These are phyloP conservation scores for Xiphorhynchus erythropygius DNA, from an alignment of 2,797 vertebrate species.

Conservation along the genomic window DNA sequence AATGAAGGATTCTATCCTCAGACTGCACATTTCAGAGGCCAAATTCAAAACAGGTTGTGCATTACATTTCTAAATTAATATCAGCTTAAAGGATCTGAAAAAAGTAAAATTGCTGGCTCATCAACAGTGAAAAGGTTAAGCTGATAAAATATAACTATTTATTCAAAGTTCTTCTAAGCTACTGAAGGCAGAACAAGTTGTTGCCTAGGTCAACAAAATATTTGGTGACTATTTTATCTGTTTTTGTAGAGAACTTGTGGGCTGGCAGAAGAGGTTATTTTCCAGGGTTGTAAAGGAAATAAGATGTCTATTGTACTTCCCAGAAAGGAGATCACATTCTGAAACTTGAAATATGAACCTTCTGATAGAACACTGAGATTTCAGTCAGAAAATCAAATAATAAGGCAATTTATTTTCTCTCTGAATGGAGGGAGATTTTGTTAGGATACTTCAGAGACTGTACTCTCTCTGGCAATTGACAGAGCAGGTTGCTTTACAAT, in stretches of 20 bases:
- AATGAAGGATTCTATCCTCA: not conserved
- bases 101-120: not conserved
- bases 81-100: not conserved
- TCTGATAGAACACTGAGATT: constrained; percentile 7
- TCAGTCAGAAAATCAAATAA: constrained; percentile 23
- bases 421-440: not conserved
- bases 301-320: not conserved
- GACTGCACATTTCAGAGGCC: not conserved
- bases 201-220: constrained; percentile 60
- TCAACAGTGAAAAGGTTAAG: constrained; percentile 23
- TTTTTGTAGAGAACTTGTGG: not conserved
- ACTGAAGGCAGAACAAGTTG: constrained; percentile 27
- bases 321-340: not conserved
- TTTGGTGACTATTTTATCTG: constrained; percentile 34
- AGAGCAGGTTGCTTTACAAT: not conserved
- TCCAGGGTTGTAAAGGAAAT: not conserved
- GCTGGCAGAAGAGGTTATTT: constrained; percentile 6
- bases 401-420: constrained; percentile 31
- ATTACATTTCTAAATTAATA: not conserved
- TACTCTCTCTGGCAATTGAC: not conserved
- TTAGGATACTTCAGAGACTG: constrained; percentile 19
- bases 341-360: constrained; percentile 29
- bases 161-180: constrained; percentile 1
- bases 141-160: constrained; percentile 7
- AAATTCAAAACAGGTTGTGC: not conserved